These are phyloP conservation scores for Periphyllus acericola DNA, from an alignment of 2,888 invertebrate genomes.

Conservation along the genomic window DNA sequence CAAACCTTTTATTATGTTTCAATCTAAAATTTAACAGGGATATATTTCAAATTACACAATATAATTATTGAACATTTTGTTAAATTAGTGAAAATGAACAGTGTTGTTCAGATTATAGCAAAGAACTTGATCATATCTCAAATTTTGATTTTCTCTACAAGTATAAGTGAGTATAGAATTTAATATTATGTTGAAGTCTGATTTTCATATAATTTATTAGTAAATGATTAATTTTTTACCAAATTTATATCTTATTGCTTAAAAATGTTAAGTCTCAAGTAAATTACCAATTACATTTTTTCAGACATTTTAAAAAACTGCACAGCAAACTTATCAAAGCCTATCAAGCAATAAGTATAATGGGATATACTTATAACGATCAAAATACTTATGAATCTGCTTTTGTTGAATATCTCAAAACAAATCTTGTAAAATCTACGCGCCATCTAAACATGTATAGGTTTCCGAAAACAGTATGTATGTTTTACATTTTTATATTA, in stretches of 20 bases:
- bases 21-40: neutral
- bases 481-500: neutral
- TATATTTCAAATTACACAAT: no score
- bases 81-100: neutral
- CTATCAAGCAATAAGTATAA: conserved; percentile 45
- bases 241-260: neutral
- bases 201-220: neutral
- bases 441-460: conserved; percentile 45
- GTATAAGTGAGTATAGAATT: conserved; percentile 39
- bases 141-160: conserved; percentile 57
- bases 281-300: neutral
- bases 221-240: neutral
- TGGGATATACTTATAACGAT: conserved; percentile 40
- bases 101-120: neutral
- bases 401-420: conserved; percentile 38
- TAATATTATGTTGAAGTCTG: neutral
- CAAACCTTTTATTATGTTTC: neutral
- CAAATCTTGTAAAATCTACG: conserved; percentile 49
- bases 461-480: conserved; percentile 19
- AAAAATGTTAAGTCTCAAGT: neutral
- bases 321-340: conserved; percentile 4
- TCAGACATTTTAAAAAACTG: conserved; percentile 24
- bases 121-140: neutral
- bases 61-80: neutral
- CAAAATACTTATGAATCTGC: conserved; percentile 37